Evolutionary conservation across 2,113 vertebrate species (phyloP), one percentile per base, ranked within the genome.

Genomic region (Sander lucioperca): DNA sequence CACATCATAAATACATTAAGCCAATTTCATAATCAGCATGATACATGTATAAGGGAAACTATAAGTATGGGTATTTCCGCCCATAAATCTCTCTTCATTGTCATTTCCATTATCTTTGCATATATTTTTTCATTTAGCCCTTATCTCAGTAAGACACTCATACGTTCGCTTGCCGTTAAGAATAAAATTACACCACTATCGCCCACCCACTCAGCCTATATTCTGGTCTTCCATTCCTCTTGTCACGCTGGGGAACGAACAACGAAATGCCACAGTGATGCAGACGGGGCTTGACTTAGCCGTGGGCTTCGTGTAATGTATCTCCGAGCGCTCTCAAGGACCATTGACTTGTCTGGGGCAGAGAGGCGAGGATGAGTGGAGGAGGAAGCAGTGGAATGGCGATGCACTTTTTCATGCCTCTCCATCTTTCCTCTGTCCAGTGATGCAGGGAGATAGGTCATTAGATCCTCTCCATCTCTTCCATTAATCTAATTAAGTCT

Each of bases 401-500:
- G 25, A 67, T 54, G 54, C 73, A 70, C 48, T 70, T 82, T 66
- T 79, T 80, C 19, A 67, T 62, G 43, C 43, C 77, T 77, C 53
- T 85, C 59, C 45, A 75, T 69, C 73, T 74, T 56, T 75, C 64
- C 6, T 19, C 66, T 73, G 62, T 77, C 69, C 51, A 76, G 70
- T 74, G 76, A 83, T 62, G 75, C 71, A 62, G 71, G 14, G 43
- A 87, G 67, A 83, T 43, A n/a, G 70, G 83, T 84, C 72, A 76
- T 92, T 87, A 83, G 72, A 81, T 56, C 69, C 54, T 69, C 23
- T 59, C 54, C 66, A 27, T 74, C 61, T 69, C 65, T 67, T 84
- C 74, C 71, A 89, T 82, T 85, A 70, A 87, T 81, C 73, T 89
- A 81, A 89, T 89, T 88, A 80, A 57, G n/a, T 71, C 50, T 54